phyloP scores from a whole-genome alignment of 2,797 vertebrate species.

The Diglossa cyanea region DNA sequence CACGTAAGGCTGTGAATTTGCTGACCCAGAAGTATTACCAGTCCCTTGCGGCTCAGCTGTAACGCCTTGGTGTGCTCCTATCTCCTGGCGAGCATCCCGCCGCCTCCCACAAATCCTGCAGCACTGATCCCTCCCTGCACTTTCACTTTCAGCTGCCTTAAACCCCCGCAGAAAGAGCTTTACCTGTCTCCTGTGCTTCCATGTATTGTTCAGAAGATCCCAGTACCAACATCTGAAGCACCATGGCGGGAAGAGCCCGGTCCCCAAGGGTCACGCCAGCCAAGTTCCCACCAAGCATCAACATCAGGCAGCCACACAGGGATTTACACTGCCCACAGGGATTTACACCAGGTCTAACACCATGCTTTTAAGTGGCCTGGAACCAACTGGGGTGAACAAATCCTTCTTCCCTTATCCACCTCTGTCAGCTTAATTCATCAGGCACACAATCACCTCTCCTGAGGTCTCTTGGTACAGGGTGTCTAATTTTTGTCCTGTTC shows the following conservation, averaged over 20 bases:
- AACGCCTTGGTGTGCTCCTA: neutral
- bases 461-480: neutral
- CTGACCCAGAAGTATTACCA: slow-evolving; percentile 11
- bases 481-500: neutral
- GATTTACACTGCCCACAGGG: neutral
- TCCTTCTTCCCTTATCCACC: neutral
- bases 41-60: neutral
- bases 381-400: neutral
- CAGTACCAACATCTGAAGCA: neutral
- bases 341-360: neutral
- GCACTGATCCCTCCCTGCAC: neutral
- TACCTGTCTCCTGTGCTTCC: neutral
- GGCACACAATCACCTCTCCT: neutral
- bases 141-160: neutral
- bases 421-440: neutral
- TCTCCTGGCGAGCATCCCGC: neutral
- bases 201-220: neutral
- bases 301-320: neutral
- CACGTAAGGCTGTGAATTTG: neutral
- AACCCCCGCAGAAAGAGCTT: neutral
- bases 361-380: neutral
- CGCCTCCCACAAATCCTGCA: neutral
- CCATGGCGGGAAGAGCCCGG: fast-evolving
- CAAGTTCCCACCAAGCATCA: neutral
- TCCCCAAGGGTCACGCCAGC: fast-evolving